Conservation (phyloP, 2,888 invertebrate genomes). For the Metalampra italica region DNA sequence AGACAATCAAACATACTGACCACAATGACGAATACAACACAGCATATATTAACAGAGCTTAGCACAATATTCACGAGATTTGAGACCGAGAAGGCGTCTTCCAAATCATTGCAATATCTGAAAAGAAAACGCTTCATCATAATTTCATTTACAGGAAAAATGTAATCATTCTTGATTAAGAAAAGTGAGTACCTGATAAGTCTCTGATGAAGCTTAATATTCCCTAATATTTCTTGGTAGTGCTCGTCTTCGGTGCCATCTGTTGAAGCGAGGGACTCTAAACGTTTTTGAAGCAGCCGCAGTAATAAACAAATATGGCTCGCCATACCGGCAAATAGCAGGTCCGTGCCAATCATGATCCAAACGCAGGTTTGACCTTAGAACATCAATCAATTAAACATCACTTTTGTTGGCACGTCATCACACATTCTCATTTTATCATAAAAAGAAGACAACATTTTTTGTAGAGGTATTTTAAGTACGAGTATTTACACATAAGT, state of each 20-base stretch:
- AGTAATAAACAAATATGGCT: conserved; percentile 62
- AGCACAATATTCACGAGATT: conserved; percentile 61
- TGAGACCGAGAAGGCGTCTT: conserved; percentile 59
- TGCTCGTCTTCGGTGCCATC: conserved; percentile 40
- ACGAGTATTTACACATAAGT: too few relatives aligned
- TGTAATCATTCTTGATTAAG: not conserved
- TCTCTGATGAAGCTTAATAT: conserved; percentile 62
- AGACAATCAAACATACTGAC: conserved; percentile 49
- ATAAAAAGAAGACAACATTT: too few relatives aligned
- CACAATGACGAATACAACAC: conserved; percentile 66
- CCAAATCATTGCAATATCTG: conserved; percentile 67
- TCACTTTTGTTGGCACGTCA: too few relatives aligned
- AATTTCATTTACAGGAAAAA: too few relatives aligned
- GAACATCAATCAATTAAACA: conserved; percentile 12
- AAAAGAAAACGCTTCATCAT: conserved; percentile 17
- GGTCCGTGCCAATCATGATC: conserved; percentile 63
- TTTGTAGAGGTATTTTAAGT: too few relatives aligned
- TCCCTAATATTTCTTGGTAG: conserved; percentile 48
- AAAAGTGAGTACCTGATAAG: conserved; percentile 46
- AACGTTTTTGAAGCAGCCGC: conserved; percentile 48
- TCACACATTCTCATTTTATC: too few relatives aligned
- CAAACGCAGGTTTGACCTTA: conserved; percentile 63
- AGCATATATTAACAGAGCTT: conserved; percentile 68
- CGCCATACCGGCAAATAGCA: conserved; percentile 63
- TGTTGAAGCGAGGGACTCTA: conserved; percentile 38